A percentile compares a stretch with the other conserved stretches of the same genome.
These are phyloP conservation scores for Myiozetetes cayanensis DNA, from an alignment of 2,113 vertebrate genomes.

Conservation along the genomic window DNA sequence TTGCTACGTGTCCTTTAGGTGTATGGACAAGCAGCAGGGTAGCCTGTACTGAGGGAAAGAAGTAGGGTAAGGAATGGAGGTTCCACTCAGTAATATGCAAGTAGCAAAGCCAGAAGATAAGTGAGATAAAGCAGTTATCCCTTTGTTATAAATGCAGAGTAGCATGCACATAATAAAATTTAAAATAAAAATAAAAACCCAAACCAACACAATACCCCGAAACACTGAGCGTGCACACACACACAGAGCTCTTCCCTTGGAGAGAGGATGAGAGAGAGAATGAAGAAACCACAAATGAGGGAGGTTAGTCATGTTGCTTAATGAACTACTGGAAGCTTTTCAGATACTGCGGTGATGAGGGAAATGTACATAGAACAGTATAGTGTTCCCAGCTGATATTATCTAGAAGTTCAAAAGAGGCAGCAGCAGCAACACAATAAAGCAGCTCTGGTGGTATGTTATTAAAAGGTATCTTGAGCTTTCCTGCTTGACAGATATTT, in stretches of 20 bases:
- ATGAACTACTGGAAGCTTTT: conserved; percentile 60
- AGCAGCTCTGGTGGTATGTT: conserved; percentile 22
- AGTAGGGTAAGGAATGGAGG: neutral
- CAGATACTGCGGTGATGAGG: conserved; percentile 46
- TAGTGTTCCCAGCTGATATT: conserved; percentile 51
- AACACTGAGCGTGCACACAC: neutral
- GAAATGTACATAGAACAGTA: conserved; percentile 26
- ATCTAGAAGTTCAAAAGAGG: conserved; percentile 54
- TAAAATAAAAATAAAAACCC: neutral
- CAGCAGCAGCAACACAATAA: conserved; percentile 16
- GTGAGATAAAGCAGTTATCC: neutral
- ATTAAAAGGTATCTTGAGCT: conserved; percentile 34
- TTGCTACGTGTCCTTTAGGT: neutral
- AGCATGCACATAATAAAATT: neutral
- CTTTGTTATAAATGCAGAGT: neutral
- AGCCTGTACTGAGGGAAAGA: neutral
- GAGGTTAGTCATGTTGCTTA: conserved; percentile 58
- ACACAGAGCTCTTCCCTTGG: neutral
- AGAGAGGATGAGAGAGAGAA: conserved; percentile 28
- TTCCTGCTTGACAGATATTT: conserved; percentile 61
- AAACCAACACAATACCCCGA: neutral
- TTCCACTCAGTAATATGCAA: neutral
- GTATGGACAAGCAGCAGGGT: neutral
- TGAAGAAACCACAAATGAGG: conserved; percentile 41
- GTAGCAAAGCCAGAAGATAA: conserved; percentile 5